Conservation (phyloP, 2,888 invertebrate species). For the Plebejus anna region DNA sequence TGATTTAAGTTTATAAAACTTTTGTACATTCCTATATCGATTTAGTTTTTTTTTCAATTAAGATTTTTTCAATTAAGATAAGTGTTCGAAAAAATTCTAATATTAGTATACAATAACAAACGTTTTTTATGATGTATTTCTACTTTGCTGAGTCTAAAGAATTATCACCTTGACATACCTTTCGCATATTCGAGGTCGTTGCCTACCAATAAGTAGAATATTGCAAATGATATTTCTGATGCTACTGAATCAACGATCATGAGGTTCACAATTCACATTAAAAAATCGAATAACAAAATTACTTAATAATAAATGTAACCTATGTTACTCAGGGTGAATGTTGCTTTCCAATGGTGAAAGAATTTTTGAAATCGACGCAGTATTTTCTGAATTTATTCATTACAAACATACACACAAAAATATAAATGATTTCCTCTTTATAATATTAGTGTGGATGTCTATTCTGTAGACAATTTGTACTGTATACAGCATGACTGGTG, state of each 20-base stretch:
- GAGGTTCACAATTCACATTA: background rate
- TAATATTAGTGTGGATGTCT: background rate
- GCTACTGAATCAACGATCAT: background rate
- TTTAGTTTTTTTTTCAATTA: background rate
- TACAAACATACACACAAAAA: no score
- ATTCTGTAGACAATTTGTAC: background rate
- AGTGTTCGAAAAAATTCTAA: background rate
- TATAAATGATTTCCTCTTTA: no score
- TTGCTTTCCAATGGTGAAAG: no score
- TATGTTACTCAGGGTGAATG: no score
- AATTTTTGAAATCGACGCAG: no score
- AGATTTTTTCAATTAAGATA: background rate
- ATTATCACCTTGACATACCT: slow-evolving; percentile 66
- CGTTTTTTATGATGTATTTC: slow-evolving; percentile 5
- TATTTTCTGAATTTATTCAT: no score
- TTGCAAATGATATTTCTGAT: slow-evolving; percentile 32
- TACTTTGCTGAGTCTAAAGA: slow-evolving; percentile 50
- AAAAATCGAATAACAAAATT: background rate
- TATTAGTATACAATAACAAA: slow-evolving; percentile 3
- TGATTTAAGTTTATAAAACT: background rate
- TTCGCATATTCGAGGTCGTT: slow-evolving; percentile 59
- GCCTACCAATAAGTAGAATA: slow-evolving; percentile 56
- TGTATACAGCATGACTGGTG: background rate
- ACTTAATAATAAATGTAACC: background rate
- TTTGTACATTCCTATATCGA: background rate